phyloP scores from a whole-genome alignment of 2,797 vertebrate genomes.

The Poecilia velifera region DNA sequence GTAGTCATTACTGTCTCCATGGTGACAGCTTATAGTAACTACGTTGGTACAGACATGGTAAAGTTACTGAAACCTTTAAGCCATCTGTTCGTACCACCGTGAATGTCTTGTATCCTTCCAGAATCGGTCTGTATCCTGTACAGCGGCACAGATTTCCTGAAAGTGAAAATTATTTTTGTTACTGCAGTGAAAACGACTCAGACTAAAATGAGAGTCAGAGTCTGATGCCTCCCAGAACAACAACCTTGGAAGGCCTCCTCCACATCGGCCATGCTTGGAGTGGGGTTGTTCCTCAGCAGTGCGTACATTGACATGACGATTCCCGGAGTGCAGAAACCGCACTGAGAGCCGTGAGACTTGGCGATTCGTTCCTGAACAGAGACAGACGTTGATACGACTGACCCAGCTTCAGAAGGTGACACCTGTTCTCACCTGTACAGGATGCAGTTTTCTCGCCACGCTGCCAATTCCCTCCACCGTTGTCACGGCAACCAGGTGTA shows the following conservation, averaged over 20 bases:
- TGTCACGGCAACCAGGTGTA: constrained; percentile 87
- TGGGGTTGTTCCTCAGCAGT: constrained; percentile 84
- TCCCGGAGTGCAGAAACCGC: constrained; percentile 95
- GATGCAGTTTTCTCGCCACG: constrained; percentile 75
- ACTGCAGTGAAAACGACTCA: neutral
- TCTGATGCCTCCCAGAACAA: too few relatives aligned
- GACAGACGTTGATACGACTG: neutral
- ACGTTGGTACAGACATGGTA: neutral
- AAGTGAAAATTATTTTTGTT: constrained; percentile 1
- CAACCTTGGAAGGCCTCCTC: constrained; percentile 93
- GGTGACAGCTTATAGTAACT: neutral
- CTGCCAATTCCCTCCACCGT: constrained; percentile 76
- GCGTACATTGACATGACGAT: constrained; percentile 98
- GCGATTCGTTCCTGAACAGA: constrained; percentile 88
- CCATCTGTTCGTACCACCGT: constrained; percentile 79
- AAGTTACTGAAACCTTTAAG: neutral
- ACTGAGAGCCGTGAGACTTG: constrained; percentile 93
- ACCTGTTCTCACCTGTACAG: constrained; percentile 68
- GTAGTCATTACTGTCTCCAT: neutral
- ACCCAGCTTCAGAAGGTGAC: too few relatives aligned
- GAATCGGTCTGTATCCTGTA: constrained; percentile 90
- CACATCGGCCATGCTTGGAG: constrained; percentile 85
- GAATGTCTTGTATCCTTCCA: constrained; percentile 89
- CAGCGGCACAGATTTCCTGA: constrained; percentile 93
- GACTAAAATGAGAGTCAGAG: neutral